Percentiles rank a stretch among this genome's conserved stretches.
These are phyloP conservation scores for Agrotis puta DNA, from an alignment of 2,888 invertebrate genomes.

Conservation along the genomic window DNA sequence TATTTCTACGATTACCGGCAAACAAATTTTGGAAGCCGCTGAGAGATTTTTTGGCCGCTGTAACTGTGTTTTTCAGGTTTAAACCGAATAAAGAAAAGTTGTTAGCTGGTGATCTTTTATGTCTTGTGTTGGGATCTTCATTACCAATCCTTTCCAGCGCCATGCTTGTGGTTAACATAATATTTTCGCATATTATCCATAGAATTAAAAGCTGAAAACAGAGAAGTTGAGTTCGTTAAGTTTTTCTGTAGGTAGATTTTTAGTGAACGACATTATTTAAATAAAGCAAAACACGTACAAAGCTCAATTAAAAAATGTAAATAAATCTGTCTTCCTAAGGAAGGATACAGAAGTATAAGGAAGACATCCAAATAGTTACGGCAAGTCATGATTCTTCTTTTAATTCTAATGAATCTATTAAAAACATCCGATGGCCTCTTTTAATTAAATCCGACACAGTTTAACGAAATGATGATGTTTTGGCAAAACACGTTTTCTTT, in stretches of 20 bases:
- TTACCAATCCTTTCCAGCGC: neutral
- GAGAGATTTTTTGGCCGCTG: conserved; percentile 22
- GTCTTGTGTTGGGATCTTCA: conserved; percentile 4
- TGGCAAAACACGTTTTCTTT: too few relatives aligned
- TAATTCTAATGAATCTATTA: too few relatives aligned
- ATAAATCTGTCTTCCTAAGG: too few relatives aligned
- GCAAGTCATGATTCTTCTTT: too few relatives aligned
- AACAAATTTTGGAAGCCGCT: conserved; percentile 42
- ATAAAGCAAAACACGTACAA: too few relatives aligned
- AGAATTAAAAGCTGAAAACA: conserved; percentile 46
- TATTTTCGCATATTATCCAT: conserved; percentile 33
- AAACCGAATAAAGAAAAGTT: conserved; percentile 53
- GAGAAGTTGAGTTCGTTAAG: neutral
- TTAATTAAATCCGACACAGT: neutral
- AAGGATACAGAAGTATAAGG: too few relatives aligned
- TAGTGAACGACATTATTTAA: neutral
- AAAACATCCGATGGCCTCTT: too few relatives aligned
- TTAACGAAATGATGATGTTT: neutral
- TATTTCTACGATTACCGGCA: conserved; percentile 12
- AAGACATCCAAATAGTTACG: too few relatives aligned
- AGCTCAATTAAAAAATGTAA: too few relatives aligned
- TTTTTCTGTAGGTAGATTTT: neutral
- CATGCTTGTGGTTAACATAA: conserved; percentile 18
- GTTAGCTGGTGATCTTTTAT: conserved; percentile 52
- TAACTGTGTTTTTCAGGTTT: conserved; percentile 25